phyloP scores from a whole-genome alignment of 1,140 invertebrate species.

The Solen grandis region DNA sequence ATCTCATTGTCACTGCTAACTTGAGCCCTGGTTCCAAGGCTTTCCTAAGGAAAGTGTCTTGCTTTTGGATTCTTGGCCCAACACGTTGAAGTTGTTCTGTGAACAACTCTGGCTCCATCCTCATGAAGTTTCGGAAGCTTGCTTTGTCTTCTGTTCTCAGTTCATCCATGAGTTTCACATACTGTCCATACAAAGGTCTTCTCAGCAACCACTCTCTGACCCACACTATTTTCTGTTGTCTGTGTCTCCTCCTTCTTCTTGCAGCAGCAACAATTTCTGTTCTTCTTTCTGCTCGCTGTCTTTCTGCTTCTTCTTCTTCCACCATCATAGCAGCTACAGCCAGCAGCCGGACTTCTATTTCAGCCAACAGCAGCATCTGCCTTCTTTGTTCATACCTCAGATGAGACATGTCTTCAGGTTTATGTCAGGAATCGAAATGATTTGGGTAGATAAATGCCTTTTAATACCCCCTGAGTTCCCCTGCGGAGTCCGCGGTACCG shows the following conservation, averaged over 20 bases:
- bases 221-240: no score
- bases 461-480: no score
- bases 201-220: background rate
- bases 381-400: no score
- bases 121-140: background rate
- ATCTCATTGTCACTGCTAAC: slow-evolving; percentile 19
- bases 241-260: background rate
- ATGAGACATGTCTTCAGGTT: no score
- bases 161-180: background rate
- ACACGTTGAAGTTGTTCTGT: background rate
- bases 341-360: no score
- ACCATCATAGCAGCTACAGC: no score
- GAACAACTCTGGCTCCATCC: background rate
- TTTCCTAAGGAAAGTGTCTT: background rate
- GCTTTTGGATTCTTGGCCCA: background rate
- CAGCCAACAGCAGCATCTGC: no score
- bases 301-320: no score
- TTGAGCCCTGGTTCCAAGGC: slow-evolving; percentile 36
- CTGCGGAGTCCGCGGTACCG: no score
- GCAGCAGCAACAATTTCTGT: slow-evolving; percentile 2
- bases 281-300: no score
- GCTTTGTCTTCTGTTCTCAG: background rate
- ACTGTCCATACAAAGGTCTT: background rate
- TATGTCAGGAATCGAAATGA: no score
- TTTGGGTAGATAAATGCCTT: no score